Evolutionary conservation across 1,140 invertebrate species (phyloP).

Genomic region (Drusus annulatus): DNA sequence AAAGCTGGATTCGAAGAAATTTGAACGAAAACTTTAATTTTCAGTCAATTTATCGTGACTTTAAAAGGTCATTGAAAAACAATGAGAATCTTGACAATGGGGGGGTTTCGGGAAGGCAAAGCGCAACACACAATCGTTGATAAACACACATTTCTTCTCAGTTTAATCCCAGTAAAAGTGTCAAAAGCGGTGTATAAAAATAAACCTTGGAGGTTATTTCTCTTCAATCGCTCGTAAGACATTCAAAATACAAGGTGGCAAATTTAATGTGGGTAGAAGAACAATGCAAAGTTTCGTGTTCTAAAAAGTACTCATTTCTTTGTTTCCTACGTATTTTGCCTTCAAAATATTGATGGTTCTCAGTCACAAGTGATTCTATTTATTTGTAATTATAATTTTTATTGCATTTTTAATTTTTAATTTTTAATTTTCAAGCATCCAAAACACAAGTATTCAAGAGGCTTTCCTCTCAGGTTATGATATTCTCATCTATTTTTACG

Average conservation of each 20-base stretch:
- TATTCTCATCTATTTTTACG: too few relatives aligned
- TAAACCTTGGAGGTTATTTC: slow-evolving; percentile 22
- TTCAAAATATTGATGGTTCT: too few relatives aligned
- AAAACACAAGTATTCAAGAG: too few relatives aligned
- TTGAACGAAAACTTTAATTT: too few relatives aligned
- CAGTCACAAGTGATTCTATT: too few relatives aligned
- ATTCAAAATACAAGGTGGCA: slow-evolving; percentile 19
- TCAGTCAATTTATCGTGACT: neutral
- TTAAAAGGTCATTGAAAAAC: slow-evolving; percentile 35
- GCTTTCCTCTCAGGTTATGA: too few relatives aligned
- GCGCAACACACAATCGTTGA: neutral
- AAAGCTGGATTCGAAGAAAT: too few relatives aligned
- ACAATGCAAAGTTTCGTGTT: neutral
- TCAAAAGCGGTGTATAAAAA: slow-evolving; percentile 4
- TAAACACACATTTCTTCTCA: slow-evolving; percentile 17
- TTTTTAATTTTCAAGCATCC: too few relatives aligned
- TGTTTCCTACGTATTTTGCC: too few relatives aligned
- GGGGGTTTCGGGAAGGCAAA: slow-evolving; percentile 31
- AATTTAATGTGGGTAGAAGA: slow-evolving; percentile 11
- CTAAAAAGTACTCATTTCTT: too few relatives aligned
- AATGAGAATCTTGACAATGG: slow-evolving; percentile 2
- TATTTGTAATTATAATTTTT: too few relatives aligned
- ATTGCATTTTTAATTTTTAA: too few relatives aligned
- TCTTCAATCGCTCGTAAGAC: neutral
- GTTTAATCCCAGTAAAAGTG: slow-evolving; percentile 22